A percentile compares a stretch with the other conserved stretches of the same genome.
Conservation (phyloP, 2,113 vertebrate genomes). For the Phaethornis superciliosus region DNA sequence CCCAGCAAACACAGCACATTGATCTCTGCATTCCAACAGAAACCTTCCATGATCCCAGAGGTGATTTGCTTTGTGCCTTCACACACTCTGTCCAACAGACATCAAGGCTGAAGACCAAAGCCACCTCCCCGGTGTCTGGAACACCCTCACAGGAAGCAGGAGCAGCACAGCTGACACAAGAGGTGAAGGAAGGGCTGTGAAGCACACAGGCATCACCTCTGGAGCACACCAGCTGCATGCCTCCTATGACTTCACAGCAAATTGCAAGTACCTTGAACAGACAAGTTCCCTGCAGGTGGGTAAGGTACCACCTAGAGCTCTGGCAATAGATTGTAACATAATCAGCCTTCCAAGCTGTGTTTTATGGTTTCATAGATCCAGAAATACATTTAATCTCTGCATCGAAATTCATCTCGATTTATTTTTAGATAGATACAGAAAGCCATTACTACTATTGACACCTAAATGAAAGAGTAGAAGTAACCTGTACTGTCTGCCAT, state of each 20-base stretch:
- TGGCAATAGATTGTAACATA: fast-evolving
- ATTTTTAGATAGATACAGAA: neutral
- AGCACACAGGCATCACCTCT: fast-evolving
- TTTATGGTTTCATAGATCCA: neutral
- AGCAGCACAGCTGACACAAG: neutral
- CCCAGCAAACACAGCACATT: fast-evolving
- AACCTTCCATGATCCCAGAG: fast-evolving
- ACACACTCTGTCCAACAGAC: fast-evolving
- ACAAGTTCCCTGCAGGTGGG: neutral
- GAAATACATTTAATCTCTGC: neutral
- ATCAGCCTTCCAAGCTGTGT: neutral
- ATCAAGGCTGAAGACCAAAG: neutral
- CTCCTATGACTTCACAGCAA: neutral
- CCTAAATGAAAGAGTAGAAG: neutral
- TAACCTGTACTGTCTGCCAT: neutral
- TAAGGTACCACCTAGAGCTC: neutral
- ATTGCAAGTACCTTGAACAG: neutral
- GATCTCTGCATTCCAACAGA: neutral
- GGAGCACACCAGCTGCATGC: neutral
- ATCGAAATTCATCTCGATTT: neutral
- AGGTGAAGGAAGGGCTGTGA: no score
- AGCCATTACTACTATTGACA: neutral
- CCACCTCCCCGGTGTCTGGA: fast-evolving
- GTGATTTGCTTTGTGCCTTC: neutral
- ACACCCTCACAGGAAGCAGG: fast-evolving